Percentiles rank a stretch among this genome's conserved stretches.
Evolutionary conservation across 2,113 vertebrate species (phyloP).

Genomic region (Phoxinus phoxinus): DNA sequence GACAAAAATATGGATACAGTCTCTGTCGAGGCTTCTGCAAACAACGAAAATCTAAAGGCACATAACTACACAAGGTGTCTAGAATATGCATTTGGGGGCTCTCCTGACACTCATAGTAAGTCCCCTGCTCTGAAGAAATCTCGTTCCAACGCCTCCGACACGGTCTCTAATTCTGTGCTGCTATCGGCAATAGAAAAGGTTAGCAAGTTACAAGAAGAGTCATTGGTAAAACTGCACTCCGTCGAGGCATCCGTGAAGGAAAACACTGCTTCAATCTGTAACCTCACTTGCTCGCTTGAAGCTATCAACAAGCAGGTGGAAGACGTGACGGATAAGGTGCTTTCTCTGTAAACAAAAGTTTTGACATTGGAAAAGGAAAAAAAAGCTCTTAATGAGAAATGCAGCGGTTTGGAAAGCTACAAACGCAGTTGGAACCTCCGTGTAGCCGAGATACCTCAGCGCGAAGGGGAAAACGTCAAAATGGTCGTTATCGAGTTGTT

Average conservation of each 20-base stretch:
- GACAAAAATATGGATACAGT: background rate
- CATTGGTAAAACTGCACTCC: background rate
- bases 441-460: background rate
- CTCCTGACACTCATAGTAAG: background rate
- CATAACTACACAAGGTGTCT: background rate
- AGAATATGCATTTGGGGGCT: background rate
- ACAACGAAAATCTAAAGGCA: background rate
- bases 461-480: background rate
- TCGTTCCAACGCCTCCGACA: background rate
- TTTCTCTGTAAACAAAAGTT: background rate
- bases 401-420: background rate
- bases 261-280: background rate
- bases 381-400: background rate
- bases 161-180: background rate
- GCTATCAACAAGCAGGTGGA: background rate
- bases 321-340: background rate
- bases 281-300: background rate
- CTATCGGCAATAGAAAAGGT: background rate
- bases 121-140: background rate
- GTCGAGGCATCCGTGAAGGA: background rate
- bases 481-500: background rate
- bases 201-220: background rate
- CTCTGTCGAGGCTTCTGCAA: background rate
- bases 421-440: background rate
- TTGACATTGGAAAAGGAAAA: background rate